A percentile compares a stretch with the other conserved stretches of the same genome.
Conservation (phyloP, 2,113 vertebrate genomes). For the Lepus europaeus region DNA sequence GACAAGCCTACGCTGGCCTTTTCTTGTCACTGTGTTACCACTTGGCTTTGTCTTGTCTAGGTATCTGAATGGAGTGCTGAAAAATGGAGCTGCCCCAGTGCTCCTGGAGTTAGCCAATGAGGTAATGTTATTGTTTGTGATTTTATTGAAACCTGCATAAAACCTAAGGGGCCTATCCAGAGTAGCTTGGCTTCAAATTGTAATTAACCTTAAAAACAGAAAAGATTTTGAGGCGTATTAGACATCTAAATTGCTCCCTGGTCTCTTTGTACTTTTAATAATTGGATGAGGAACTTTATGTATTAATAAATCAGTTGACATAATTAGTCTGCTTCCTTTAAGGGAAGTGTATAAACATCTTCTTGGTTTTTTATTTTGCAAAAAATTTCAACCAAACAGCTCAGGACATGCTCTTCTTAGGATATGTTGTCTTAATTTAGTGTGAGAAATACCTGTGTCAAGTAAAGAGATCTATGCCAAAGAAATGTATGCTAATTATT, state of each 20-base stretch:
- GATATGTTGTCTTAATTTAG: conserved; percentile 68
- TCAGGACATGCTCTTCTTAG: conserved; percentile 71
- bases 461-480: conserved; percentile 66
- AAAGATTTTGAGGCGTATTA: conserved; percentile 85
- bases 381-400: conserved; percentile 75
- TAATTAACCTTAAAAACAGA: conserved; percentile 87
- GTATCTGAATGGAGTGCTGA: conserved; percentile 92
- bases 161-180: conserved; percentile 85
- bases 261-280: conserved; percentile 94
- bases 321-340: conserved; percentile 91
- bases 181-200: conserved; percentile 86
- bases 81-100: conserved; percentile 92
- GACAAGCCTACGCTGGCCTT: conserved; percentile 90
- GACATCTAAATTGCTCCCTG: conserved; percentile 89
- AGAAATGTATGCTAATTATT: conserved; percentile 43
- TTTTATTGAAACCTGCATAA: conserved; percentile 80
- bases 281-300: conserved; percentile 92
- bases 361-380: conserved; percentile 85
- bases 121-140: conserved; percentile 90
- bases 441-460: conserved; percentile 74
- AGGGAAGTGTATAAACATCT: conserved; percentile 89
- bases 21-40: conserved; percentile 85
- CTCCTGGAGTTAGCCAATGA: conserved; percentile 97
- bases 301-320: conserved; percentile 95
- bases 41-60: conserved; percentile 92